Evolutionary conservation across 2,888 invertebrate species (phyloP).

Genomic region (Philaethria dido): DNA sequence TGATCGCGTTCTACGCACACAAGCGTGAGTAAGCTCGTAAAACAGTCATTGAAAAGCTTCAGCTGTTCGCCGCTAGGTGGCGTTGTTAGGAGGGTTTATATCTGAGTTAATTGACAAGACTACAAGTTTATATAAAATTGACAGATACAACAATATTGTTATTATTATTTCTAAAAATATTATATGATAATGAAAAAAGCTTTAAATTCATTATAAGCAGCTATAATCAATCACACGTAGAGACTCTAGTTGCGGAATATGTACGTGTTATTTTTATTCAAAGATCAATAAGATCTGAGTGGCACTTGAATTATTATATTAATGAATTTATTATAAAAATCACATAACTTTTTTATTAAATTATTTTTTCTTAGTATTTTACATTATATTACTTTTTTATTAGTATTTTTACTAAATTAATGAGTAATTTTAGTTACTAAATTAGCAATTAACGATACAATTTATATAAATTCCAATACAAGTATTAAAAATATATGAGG

Average conservation of each 20-base stretch:
- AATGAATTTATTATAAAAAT: no score
- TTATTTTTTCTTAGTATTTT: no score
- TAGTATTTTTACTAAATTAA: no score
- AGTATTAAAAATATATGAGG: neutral
- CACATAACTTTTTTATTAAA: no score
- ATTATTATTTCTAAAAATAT: neutral
- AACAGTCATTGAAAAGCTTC: constrained; percentile 78
- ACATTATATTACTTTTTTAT: no score
- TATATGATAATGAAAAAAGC: no score
- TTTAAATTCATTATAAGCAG: no score
- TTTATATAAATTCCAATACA: neutral
- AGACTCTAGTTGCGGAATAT: no score
- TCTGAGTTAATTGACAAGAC: constrained; percentile 49
- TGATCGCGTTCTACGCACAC: constrained; percentile 68
- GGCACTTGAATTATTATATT: neutral
- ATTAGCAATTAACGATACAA: no score
- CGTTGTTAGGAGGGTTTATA: constrained; percentile 69
- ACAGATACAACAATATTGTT: neutral
- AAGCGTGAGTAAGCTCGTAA: constrained; percentile 58
- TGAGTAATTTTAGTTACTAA: no score
- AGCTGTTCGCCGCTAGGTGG: constrained; percentile 79
- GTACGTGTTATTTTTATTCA: neutral
- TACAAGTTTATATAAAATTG: neutral
- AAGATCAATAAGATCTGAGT: neutral
- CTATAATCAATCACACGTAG: no score